Percentiles rank a stretch among this genome's conserved stretches.
Conservation (phyloP, 2,797 vertebrate species). For the Labroides dimidiatus region DNA sequence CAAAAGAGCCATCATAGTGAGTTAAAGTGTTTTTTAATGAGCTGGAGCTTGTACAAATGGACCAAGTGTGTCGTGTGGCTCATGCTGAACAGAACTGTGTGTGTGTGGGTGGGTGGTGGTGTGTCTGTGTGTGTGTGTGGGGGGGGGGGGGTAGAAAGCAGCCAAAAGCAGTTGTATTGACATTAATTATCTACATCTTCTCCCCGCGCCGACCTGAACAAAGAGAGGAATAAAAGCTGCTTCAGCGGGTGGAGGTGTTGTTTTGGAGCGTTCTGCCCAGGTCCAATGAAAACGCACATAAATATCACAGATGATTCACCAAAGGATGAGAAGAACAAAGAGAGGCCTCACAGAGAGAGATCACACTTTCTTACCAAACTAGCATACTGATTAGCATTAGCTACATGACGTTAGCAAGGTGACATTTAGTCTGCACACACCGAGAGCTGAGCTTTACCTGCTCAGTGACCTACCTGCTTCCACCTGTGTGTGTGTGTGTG, state of each 20-base stretch:
- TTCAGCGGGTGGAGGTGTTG: no score
- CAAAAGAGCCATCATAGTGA: slow-evolving; percentile 46
- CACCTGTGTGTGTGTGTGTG: background rate
- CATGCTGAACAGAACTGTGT: slow-evolving; percentile 37
- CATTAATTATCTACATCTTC: slow-evolving; percentile 56
- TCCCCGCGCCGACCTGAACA: background rate
- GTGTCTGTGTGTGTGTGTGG: background rate
- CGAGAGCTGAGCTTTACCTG: no score
- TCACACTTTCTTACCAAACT: no score
- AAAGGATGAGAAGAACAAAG: no score
- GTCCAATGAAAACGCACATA: background rate
- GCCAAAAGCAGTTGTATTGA: slow-evolving; percentile 39
- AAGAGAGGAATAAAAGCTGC: slow-evolving; percentile 30
- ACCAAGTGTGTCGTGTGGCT: slow-evolving; percentile 42
- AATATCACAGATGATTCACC: no score
- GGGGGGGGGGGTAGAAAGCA: slow-evolving; percentile 38
- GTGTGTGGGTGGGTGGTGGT: slow-evolving; percentile 18
- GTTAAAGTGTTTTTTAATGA: slow-evolving; percentile 69
- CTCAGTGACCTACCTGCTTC: no score
- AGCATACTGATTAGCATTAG: no score
- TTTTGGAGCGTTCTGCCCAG: no score
- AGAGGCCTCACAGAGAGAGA: no score
- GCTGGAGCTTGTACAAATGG: slow-evolving; percentile 59
- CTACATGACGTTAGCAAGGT: no score
- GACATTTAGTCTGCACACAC: no score